Conservation (phyloP, 1,140 invertebrate genomes). For the Musca vetustissima region DNA sequence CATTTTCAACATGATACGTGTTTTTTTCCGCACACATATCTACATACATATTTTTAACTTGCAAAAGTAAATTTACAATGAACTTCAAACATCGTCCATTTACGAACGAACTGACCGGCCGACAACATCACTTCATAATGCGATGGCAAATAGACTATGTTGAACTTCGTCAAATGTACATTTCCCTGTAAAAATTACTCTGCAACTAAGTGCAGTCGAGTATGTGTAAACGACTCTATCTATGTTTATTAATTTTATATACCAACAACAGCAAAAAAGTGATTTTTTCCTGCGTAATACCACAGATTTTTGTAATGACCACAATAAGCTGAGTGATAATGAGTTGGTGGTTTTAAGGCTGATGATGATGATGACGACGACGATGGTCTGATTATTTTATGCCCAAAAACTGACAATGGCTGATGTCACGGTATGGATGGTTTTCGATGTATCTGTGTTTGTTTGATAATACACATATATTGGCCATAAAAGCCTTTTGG, state of each 20-base stretch:
- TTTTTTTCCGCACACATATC: too few relatives aligned
- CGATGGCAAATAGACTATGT: too few relatives aligned
- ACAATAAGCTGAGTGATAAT: constrained; percentile 14
- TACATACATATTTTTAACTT: too few relatives aligned
- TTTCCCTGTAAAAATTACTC: too few relatives aligned
- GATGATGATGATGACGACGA: constrained; percentile 3
- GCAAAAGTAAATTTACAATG: too few relatives aligned
- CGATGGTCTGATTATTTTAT: neutral
- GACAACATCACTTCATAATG: too few relatives aligned
- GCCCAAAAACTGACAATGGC: neutral
- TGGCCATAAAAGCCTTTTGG: constrained; percentile 5
- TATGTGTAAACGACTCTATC: too few relatives aligned
- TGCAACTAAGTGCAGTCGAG: too few relatives aligned
- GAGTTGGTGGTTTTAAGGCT: neutral
- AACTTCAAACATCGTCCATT: too few relatives aligned
- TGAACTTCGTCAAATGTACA: too few relatives aligned
- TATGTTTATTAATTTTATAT: constrained; percentile 17
- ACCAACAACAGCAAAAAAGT: constrained; percentile 1
- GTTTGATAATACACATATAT: neutral
- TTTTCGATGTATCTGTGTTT: neutral
- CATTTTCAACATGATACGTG: too few relatives aligned
- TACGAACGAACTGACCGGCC: too few relatives aligned
- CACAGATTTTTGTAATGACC: constrained; percentile 22
- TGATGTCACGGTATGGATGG: neutral
- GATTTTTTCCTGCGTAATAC: neutral